These are phyloP conservation scores for Hipposideros armiger DNA, from an alignment of 2,113 vertebrate species.

Conservation along the genomic window DNA sequence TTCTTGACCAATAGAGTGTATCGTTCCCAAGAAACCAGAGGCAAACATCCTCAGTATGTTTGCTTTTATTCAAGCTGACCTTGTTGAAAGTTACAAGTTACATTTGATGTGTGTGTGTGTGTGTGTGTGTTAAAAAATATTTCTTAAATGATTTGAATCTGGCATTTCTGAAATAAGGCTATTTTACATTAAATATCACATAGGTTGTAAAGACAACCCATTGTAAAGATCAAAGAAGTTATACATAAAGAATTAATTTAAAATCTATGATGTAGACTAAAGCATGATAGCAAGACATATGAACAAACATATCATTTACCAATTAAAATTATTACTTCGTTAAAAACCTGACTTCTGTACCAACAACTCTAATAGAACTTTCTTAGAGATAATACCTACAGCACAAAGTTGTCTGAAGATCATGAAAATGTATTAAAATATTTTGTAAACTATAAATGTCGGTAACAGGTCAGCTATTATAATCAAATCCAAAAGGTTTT, in stretches of 20 bases:
- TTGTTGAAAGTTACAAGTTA: background rate
- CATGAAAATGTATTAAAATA: background rate
- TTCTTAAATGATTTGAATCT: conserved; percentile 13
- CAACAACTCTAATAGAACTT: background rate
- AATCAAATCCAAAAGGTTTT: background rate
- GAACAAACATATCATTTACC: background rate
- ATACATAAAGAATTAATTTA: background rate
- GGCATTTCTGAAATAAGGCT: background rate
- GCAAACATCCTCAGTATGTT: background rate
- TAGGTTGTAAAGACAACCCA: background rate
- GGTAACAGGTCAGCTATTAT: background rate
- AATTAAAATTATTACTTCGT: background rate
- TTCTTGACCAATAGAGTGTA: background rate
- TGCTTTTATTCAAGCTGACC: background rate
- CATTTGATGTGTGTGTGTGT: background rate
- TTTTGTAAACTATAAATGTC: background rate
- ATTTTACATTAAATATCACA: background rate
- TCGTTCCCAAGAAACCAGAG: background rate
- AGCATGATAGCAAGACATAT: background rate
- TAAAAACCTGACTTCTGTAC: background rate
- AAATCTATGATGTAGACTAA: background rate
- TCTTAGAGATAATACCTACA: background rate
- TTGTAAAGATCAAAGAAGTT: background rate
- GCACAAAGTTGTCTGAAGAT: background rate
- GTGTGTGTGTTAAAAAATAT: background rate